Base-by-base conservation (phyloP, 2,797 vertebrate genomes). In the Peromyscus nudipes region DNA sequence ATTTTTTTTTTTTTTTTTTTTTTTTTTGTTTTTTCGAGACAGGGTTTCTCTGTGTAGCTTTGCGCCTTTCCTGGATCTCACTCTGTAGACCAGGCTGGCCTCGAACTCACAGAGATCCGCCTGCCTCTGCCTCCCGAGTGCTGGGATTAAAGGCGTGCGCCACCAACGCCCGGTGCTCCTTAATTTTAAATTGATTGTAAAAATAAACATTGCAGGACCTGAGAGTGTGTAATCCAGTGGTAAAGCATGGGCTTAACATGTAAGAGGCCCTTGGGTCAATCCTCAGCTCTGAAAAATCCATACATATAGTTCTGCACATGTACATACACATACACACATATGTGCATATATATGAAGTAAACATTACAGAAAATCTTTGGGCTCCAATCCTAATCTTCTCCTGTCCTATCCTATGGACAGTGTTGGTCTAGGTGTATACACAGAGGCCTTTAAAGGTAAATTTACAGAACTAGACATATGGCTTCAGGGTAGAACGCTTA, bases 101-200 rank as follows among this genome's bases (percentile, higher is more conserved):
- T n/a, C n/a, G n/a, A n/a, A n/a, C n/a, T n/a, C n/a, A n/a, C n/a
- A n/a, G n/a, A n/a, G n/a, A n/a, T n/a, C n/a, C n/a, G n/a, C n/a
- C n/a, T n/a, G n/a, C n/a, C n/a, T n/a, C n/a, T n/a, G n/a, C n/a
- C n/a, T n/a, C n/a, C n/a, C n/a, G n/a, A n/a, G n/a, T n/a, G n/a
- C n/a, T n/a, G n/a, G n/a, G n/a, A n/a, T n/a, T n/a, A n/a, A n/a
- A n/a, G n/a, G n/a, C n/a, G n/a, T n/a, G n/a, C n/a, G n/a, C n/a
- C n/a, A n/a, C n/a, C n/a, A n/a, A n/a, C n/a, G n/a, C n/a, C n/a
- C n/a, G n/a, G n/a, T n/a, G n/a, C 14, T 85, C 43, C 82, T 89
- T 91, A 81, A 93, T 81, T 93, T 37, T 60, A 94, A 91, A 80
- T 46, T 85, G 43, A 64, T 64, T 52, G 55, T 25, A 27, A 77